A percentile compares a stretch with the other conserved stretches of the same genome.
phyloP scores from a whole-genome alignment of 2,797 vertebrate genomes.

The Thripadectes ignobilis region DNA sequence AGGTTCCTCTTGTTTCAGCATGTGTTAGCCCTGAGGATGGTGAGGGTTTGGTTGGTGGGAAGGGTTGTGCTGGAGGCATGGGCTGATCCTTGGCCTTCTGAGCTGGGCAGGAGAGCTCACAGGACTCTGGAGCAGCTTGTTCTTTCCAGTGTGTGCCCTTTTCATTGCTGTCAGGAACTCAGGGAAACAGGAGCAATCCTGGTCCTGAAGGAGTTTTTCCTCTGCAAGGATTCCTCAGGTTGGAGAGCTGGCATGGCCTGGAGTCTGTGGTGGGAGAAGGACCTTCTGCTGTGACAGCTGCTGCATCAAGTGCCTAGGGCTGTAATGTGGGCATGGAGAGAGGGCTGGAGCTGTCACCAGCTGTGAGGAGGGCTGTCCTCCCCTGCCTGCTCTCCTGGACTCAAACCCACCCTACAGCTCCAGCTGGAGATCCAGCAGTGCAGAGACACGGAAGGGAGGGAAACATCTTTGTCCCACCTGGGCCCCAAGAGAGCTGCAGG shows the following conservation, averaged over 20 bases:
- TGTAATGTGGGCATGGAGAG: background rate
- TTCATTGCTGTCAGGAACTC: background rate
- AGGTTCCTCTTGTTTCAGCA: background rate
- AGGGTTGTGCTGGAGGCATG: fast-evolving
- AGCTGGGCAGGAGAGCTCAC: background rate
- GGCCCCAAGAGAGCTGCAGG: background rate
- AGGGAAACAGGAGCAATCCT: background rate
- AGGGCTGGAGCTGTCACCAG: background rate
- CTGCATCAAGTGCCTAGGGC: background rate
- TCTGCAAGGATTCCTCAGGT: background rate
- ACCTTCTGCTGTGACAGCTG: background rate
- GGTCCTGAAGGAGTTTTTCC: background rate
- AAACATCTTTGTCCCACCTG: fast-evolving
- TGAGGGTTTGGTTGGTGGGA: background rate
- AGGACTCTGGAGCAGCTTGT: background rate
- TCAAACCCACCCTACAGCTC: background rate
- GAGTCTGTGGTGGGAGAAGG: background rate
- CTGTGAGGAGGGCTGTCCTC: background rate
- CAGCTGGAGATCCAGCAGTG: background rate
- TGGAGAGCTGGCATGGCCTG: background rate
- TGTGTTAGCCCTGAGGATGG: background rate
- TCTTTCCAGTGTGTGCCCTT: background rate
- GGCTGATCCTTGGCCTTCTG: background rate
- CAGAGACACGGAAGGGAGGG: background rate
- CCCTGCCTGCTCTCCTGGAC: background rate